Evolutionary conservation across 1,140 invertebrate species (phyloP).

Genomic region (Pararge aegeria): DNA sequence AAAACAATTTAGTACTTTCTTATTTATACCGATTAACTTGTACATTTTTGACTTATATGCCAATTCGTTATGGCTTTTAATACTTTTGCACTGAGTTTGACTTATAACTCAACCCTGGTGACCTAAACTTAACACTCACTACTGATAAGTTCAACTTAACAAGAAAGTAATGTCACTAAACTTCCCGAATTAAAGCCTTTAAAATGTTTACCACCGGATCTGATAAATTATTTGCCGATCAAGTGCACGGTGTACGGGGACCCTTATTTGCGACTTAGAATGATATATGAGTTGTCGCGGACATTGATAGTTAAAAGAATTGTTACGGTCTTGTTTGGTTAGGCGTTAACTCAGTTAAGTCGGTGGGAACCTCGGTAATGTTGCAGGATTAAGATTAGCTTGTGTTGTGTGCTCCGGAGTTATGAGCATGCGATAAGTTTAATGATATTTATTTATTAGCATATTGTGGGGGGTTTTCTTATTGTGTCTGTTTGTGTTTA

Average conservation of each 20-base stretch:
- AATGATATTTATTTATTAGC: background rate
- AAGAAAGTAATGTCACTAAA: no score
- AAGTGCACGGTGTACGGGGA: background rate
- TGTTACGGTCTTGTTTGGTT: constrained; percentile 59
- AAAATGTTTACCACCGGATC: no score
- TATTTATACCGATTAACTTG: no score
- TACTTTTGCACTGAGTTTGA: no score
- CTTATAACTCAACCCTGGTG: no score
- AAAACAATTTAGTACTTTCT: no score
- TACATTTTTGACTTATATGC: no score
- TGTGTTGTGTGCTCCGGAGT: constrained; percentile 1
- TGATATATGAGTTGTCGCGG: constrained; percentile 69
- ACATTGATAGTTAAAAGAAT: constrained; percentile 65
- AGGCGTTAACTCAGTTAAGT: constrained; percentile 14
- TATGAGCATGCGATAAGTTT: background rate
- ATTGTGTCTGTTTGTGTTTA: background rate
- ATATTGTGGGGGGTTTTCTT: background rate
- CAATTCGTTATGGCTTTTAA: no score
- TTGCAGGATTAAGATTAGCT: constrained; percentile 36
- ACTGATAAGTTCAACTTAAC: no score
- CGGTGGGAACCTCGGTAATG: constrained; percentile 37
- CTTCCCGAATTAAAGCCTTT: no score
- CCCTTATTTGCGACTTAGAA: constrained; percentile 62
- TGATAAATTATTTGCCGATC: no score
- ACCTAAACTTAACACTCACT: no score